Percentiles rank a stretch among this genome's conserved stretches.
Evolutionary conservation across 2,888 invertebrate species (phyloP).

Genomic region (Latheticus oryzae): DNA sequence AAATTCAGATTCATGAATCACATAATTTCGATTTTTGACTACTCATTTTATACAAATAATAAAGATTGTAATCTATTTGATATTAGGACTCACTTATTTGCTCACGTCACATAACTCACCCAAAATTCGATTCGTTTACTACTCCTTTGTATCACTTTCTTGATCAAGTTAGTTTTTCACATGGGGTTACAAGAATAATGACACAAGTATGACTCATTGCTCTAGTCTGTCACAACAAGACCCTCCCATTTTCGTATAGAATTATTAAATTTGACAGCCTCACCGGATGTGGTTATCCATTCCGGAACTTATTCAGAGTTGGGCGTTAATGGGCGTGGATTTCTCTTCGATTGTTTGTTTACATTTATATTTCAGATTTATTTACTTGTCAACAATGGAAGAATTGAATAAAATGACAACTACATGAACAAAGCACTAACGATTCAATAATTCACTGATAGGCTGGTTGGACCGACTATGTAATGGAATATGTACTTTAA

Average conservation of each 20-base stretch:
- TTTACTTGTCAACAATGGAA: conserved; percentile 45
- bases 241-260: conserved; percentile 45
- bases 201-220: conserved; percentile 13
- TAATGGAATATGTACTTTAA: no score
- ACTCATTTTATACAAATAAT: no score
- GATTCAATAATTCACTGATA: no score
- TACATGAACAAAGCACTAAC: no score
- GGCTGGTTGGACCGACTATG: no score
- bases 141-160: neutral
- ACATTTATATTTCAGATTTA: conserved; percentile 47
- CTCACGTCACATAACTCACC: no score
- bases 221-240: conserved; percentile 33
- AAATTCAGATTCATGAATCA: no score
- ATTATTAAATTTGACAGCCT: conserved; percentile 49
- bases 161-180: neutral
- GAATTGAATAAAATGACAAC: conserved; percentile 13
- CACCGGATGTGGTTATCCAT: conserved; percentile 46
- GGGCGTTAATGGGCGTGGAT: conserved; percentile 47
- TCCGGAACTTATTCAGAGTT: conserved; percentile 46
- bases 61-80: no score
- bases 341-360: conserved; percentile 47
- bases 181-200: neutral
- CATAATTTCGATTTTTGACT: no score
- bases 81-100: no score
- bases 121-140: no score